Evolutionary conservation across 2,888 invertebrate species (phyloP).

Genomic region (Cephus pygmeus): DNA sequence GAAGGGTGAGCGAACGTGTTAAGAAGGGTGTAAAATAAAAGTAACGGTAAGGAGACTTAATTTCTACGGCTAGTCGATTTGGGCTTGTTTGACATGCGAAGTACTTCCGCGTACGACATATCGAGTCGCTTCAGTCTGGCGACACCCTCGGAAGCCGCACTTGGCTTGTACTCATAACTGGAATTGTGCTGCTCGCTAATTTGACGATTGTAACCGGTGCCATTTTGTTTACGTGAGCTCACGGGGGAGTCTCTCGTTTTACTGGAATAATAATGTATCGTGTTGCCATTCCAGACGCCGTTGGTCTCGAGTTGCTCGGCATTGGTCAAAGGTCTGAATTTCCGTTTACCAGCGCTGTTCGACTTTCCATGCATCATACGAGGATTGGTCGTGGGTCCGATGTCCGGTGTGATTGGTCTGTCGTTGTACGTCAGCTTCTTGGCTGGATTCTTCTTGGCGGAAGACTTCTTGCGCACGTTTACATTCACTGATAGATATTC

Average conservation of each 20-base stretch:
- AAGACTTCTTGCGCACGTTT: conserved; percentile 75
- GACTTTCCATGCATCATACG: conserved; percentile 72
- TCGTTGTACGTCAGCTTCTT: conserved; percentile 35
- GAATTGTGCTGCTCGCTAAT: conserved; percentile 55
- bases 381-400: conserved; percentile 75
- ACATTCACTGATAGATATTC: conserved; percentile 79
- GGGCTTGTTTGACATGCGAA: conserved; percentile 76
- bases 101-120: conserved; percentile 86
- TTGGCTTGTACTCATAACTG: conserved; percentile 70
- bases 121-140: conserved; percentile 84
- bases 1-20: background rate
- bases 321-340: conserved; percentile 67
- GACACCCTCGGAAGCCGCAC: conserved; percentile 85
- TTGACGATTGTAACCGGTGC: conserved; percentile 24
- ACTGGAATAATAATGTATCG: conserved; percentile 74
- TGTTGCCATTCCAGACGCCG: conserved; percentile 77
- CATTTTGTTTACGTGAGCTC: conserved; percentile 25
- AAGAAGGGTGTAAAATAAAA: background rate
- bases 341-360: conserved; percentile 70
- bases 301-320: conserved; percentile 47
- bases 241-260: conserved; percentile 61
- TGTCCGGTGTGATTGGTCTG: conserved; percentile 39
- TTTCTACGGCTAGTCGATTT: conserved; percentile 50
- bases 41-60: conserved; percentile 11
- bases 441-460: conserved; percentile 71